These are phyloP conservation scores for Dryobotodes eremita DNA, from an alignment of 2,888 invertebrate genomes.

Conservation along the genomic window DNA sequence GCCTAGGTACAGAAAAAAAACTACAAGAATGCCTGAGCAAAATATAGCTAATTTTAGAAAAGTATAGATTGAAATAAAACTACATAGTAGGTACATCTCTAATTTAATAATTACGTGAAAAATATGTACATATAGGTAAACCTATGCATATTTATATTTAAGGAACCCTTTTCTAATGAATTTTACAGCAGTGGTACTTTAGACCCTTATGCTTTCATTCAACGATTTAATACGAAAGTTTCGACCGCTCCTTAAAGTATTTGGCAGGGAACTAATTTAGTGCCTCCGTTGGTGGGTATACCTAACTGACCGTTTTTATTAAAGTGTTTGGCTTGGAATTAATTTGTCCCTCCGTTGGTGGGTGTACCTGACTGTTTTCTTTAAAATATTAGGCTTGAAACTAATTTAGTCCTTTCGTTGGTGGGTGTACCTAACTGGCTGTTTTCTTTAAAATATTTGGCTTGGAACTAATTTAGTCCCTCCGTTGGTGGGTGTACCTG, in stretches of 20 bases:
- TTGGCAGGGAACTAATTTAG: slow-evolving; percentile 51
- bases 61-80: background rate
- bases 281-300: background rate
- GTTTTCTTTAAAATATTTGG: too few species aligned
- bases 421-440: too few species aligned
- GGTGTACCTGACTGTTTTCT: too few species aligned
- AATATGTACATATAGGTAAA: background rate
- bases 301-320: background rate
- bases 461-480: too few species aligned
- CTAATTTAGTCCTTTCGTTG: too few species aligned
- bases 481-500: too few species aligned
- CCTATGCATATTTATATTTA: background rate
- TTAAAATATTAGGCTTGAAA: too few species aligned
- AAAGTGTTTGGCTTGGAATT: too few species aligned
- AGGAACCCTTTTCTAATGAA: slow-evolving; percentile 56
- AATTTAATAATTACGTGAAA: background rate
- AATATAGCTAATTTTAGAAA: background rate
- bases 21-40: background rate
- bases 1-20: background rate
- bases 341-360: too few species aligned
- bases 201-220: slow-evolving; percentile 45
- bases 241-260: slow-evolving; percentile 53
- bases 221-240: slow-evolving; percentile 56
- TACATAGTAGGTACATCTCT: too few species aligned
- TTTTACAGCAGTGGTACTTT: slow-evolving; percentile 50